Percentiles rank a stretch among this genome's conserved stretches.
Conservation (phyloP, 2,888 invertebrate genomes). For the Leucozona laternaria region DNA sequence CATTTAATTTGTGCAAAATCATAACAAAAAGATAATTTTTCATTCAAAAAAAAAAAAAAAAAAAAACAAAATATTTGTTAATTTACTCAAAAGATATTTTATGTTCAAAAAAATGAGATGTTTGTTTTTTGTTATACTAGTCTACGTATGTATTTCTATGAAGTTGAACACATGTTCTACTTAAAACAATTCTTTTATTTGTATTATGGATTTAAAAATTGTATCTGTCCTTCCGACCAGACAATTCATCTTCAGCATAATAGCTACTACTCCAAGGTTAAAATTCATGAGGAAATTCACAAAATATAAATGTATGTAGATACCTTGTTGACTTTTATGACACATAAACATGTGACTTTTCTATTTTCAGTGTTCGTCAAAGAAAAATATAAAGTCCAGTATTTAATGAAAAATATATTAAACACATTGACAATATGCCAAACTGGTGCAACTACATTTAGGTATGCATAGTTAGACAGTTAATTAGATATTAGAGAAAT, state of each 20-base stretch:
- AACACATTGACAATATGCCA: slow-evolving; percentile 3
- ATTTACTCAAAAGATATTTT: not conserved
- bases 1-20: no score
- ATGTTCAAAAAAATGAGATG: no score
- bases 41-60: not conserved
- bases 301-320: not conserved
- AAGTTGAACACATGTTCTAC: not conserved
- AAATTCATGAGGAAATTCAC: not conserved
- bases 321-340: slow-evolving; percentile 1
- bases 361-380: slow-evolving; percentile 19
- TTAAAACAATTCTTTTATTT: not conserved
- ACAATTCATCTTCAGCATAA: not conserved
- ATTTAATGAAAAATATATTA: not conserved
- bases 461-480: no score
- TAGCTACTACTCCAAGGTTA: not conserved
- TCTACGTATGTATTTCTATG: not conserved
- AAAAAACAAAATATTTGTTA: no score
- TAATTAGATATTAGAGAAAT: not conserved
- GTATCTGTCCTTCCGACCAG: not conserved
- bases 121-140: not conserved
- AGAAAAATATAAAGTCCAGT: not conserved
- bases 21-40: no score
- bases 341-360: slow-evolving; percentile 26
- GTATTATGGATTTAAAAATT: not conserved
- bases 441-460: no score